phyloP scores from a whole-genome alignment of 2,113 vertebrate genomes.

The Caracal caracal region DNA sequence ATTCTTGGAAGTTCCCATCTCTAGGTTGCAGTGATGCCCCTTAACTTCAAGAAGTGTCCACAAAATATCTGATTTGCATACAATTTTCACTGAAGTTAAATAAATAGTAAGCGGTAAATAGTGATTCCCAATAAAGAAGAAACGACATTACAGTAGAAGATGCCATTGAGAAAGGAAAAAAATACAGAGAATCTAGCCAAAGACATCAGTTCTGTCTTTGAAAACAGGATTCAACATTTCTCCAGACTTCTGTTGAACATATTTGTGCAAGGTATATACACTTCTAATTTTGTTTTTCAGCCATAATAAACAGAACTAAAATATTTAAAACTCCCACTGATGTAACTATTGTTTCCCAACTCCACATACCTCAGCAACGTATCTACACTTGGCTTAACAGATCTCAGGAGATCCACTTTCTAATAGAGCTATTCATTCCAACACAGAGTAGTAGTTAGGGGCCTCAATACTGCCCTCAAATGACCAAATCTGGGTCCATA shows the following conservation, averaged over 20 bases:
- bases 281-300: background rate
- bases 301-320: background rate
- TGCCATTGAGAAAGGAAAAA: background rate
- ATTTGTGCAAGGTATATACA: background rate
- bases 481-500: background rate
- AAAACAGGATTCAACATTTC: background rate
- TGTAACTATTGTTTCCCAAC: background rate
- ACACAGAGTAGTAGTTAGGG: accelerated
- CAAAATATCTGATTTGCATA: background rate
- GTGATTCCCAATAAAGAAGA: background rate
- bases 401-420: background rate
- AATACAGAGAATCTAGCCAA: background rate
- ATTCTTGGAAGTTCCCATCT: background rate
- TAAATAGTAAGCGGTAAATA: background rate
- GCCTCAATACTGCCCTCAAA: background rate
- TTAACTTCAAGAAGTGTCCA: background rate
- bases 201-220: background rate
- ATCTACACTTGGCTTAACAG: background rate
- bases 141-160: background rate
- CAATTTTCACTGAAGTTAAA: background rate
- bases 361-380: background rate
- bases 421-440: background rate
- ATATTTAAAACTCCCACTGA: background rate
- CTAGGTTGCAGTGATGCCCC: background rate
- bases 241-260: background rate